Evolutionary conservation across 2,113 vertebrate genomes (phyloP), one percentile per base, ranked within the genome.

Genomic region (Pao palembangensis): DNA sequence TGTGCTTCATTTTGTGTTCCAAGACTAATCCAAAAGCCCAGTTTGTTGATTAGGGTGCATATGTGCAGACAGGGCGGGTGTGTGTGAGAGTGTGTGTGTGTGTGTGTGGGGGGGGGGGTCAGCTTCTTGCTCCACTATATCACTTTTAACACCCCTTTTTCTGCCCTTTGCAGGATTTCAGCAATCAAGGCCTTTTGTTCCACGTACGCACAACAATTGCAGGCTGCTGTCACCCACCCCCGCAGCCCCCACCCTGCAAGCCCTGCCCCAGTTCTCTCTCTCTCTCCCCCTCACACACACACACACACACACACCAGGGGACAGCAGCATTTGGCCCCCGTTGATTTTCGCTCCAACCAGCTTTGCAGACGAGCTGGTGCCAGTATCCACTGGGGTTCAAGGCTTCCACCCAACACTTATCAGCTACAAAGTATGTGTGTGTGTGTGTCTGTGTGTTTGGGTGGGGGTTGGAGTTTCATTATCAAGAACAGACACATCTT

Each of bases 101-200:
- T 11, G 17, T 15, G 44, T 16, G 44, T 46, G 72, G 54, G 51
- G 49, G 55, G 51, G 76, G 44, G 55, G 66, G 55, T 74, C 74
- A 70, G 71, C 77, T 66, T 55, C 61, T 77, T 82, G 76, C 72
- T 81, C 54, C 56, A 60, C 80, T 80, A 82, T 88, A 86, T 87
- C 68, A 71, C 70, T 87, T 90, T 77, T 85, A 73, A 91, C 91
- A 88, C 91, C 87, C 76, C 67, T 85, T 49, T 71, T 71, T 68
- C 75, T 75, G 75, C 86, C 88, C 90, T 88, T 89, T 91, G 88
- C 85, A 86, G 82, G 80, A 71, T 82, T 89, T 88, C 80, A 74
- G 74, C 89, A 65, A 85, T 90, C 81, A 83, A 86, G 76, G 84
- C 85, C 87, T 89, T 90, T 90, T 90, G 88, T 90, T 88, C 82